phyloP scores from a whole-genome alignment of 2,888 invertebrate species.

The Sarcophaga caerulescens region DNA sequence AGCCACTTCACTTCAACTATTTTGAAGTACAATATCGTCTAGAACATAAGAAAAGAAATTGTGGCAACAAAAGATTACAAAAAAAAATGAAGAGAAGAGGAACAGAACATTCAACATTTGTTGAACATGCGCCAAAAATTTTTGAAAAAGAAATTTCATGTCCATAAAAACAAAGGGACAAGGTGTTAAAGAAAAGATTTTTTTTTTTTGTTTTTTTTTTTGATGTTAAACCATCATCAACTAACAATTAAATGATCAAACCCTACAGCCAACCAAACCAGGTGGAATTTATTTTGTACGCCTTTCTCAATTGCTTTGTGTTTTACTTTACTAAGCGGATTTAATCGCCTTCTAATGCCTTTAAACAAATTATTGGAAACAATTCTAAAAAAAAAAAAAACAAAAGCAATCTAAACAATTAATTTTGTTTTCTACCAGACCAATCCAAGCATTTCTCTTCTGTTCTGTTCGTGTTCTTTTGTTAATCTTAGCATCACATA shows the following conservation, averaged over 20 bases:
- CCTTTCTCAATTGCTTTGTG: neutral
- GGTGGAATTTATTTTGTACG: slow-evolving; percentile 46
- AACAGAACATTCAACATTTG: slow-evolving; percentile 19
- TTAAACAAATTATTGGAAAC: slow-evolving; percentile 2
- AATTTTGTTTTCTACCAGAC: slow-evolving; percentile 4
- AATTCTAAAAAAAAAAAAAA: neutral
- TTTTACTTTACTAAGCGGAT: slow-evolving; percentile 39
- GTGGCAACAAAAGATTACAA: slow-evolving; percentile 62
- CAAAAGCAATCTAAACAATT: slow-evolving; percentile 29
- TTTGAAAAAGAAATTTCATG: slow-evolving; percentile 15
- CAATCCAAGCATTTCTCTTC: too few relatives aligned
- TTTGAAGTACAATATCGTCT: slow-evolving; percentile 20
- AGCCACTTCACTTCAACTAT: slow-evolving; percentile 46
- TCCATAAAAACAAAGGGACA: slow-evolving; percentile 22
- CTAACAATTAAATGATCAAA: neutral
- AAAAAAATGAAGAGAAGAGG: slow-evolving; percentile 23
- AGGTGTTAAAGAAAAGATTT: slow-evolving; percentile 47
- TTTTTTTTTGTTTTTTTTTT: slow-evolving; percentile 2
- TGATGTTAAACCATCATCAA: neutral
- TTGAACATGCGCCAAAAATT: slow-evolving; percentile 61
- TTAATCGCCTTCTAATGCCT: slow-evolving; percentile 24
- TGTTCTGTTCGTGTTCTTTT: neutral
- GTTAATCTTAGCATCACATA: too few relatives aligned
- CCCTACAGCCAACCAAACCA: slow-evolving; percentile 26
- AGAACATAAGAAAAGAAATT: slow-evolving; percentile 58